Evolutionary conservation across 2,797 vertebrate species (phyloP).

Genomic region (Gymnoscopelus braueri): DNA sequence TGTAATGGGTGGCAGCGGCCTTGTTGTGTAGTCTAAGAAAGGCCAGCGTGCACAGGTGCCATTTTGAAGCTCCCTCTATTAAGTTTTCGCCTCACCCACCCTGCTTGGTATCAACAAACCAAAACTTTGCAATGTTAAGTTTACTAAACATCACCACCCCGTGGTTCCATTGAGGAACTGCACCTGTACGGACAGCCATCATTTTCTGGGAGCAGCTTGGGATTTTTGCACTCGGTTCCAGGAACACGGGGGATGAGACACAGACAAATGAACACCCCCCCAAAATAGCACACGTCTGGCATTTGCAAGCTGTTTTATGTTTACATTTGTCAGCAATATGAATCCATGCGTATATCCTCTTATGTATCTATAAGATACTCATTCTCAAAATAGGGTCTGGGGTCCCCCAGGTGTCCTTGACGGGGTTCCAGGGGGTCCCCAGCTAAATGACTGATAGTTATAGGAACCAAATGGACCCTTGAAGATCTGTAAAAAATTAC

Average conservation of each 20-base stretch:
- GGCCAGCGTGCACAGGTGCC: slow-evolving; percentile 56
- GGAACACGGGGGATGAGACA: neutral
- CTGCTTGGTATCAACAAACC: slow-evolving; percentile 30
- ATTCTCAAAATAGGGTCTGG: no score
- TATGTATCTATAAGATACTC: no score
- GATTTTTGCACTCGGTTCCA: neutral
- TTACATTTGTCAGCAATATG: no score
- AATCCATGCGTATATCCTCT: no score
- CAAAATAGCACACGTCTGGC: no score
- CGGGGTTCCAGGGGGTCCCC: no score
- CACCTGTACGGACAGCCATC: neutral
- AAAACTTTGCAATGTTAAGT: slow-evolving; percentile 14
- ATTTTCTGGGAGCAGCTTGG: neutral
- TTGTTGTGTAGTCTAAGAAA: neutral
- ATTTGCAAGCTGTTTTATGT: no score
- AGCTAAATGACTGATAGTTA: no score
- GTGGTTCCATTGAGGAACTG: slow-evolving; percentile 31
- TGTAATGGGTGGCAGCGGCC: no score
- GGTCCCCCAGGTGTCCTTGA: no score
- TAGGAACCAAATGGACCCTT: no score
- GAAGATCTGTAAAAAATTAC: no score
- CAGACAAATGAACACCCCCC: neutral
- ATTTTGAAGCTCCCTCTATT: slow-evolving; percentile 69
- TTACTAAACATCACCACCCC: slow-evolving; percentile 45
- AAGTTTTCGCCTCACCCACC: slow-evolving; percentile 50